These are phyloP conservation scores for Harpagoxenus sublaevis DNA, from an alignment of 2,888 invertebrate genomes.

Conservation along the genomic window DNA sequence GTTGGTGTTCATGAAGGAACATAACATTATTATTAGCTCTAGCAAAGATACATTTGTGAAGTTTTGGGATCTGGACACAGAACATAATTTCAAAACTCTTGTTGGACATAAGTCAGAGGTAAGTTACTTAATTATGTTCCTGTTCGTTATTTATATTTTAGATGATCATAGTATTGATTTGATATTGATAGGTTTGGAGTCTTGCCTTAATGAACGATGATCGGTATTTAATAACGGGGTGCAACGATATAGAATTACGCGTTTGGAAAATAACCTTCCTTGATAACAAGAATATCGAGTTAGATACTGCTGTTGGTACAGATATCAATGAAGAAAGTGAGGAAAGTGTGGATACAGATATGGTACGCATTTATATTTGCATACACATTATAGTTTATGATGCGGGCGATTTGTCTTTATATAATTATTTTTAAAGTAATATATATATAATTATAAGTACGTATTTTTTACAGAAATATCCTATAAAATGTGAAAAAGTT, in stretches of 20 bases:
- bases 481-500: slow-evolving; percentile 91
- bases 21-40: slow-evolving; percentile 91
- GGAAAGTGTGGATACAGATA: slow-evolving; percentile 88
- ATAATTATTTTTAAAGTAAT: slow-evolving; percentile 6
- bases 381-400: not conserved
- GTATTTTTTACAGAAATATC: slow-evolving; percentile 86
- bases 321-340: slow-evolving; percentile 86
- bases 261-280: slow-evolving; percentile 93
- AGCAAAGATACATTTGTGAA: slow-evolving; percentile 98
- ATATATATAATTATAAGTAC: not conserved
- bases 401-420: not conserved
- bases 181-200: slow-evolving; percentile 91
- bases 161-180: slow-evolving; percentile 27
- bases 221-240: slow-evolving; percentile 95
- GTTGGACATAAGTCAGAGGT: slow-evolving; percentile 95
- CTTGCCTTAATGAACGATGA: slow-evolving; percentile 93
- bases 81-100: slow-evolving; percentile 98
- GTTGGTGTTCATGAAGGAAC: slow-evolving; percentile 90
- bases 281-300: slow-evolving; percentile 85
- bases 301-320: slow-evolving; percentile 86
- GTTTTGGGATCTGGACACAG: slow-evolving; percentile 98
- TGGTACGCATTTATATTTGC: slow-evolving; percentile 84
- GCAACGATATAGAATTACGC: slow-evolving; percentile 93
- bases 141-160: not conserved
- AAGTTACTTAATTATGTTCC: slow-evolving; percentile 62